Conservation (phyloP, 2,113 vertebrate species). For the Megaptera novaeangliae region DNA sequence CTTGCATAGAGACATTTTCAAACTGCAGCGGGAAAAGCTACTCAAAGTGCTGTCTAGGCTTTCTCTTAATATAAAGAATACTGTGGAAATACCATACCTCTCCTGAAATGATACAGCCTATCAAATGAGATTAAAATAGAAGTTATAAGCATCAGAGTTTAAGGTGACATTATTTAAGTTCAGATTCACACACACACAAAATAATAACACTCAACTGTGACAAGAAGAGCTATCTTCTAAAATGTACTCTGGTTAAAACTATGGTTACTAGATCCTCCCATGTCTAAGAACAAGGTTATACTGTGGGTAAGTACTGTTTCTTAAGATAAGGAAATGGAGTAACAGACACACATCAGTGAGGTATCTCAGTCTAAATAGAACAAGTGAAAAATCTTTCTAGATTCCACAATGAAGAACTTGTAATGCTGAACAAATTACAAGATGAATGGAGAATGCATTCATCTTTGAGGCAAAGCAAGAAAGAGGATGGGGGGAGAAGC, state of each 20-base stretch:
- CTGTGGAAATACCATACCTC: not conserved
- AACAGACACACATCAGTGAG: not conserved
- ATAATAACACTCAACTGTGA: not conserved
- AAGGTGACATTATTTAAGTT: not conserved
- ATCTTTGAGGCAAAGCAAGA: constrained; percentile 14
- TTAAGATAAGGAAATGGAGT: not conserved
- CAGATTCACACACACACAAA: not conserved
- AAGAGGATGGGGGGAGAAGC: not conserved
- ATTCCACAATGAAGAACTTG: not conserved
- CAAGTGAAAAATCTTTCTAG: not conserved
- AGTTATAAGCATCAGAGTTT: not conserved
- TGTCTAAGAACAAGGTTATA: not conserved
- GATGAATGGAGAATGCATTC: not conserved
- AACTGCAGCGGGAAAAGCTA: not conserved
- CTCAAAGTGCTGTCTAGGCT: not conserved
- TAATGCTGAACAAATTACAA: not conserved
- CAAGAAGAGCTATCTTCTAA: constrained; percentile 8
- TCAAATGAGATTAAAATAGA: constrained; percentile 10
- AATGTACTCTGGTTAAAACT: not conserved
- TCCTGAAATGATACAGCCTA: not conserved
- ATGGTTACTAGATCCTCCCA: not conserved
- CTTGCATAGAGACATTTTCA: not conserved
- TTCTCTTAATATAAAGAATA: not conserved
- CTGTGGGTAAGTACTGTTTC: not conserved
- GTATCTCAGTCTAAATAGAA: not conserved